phyloP scores from a whole-genome alignment of 2,797 vertebrate genomes.

The Decapterus maruadsi region DNA sequence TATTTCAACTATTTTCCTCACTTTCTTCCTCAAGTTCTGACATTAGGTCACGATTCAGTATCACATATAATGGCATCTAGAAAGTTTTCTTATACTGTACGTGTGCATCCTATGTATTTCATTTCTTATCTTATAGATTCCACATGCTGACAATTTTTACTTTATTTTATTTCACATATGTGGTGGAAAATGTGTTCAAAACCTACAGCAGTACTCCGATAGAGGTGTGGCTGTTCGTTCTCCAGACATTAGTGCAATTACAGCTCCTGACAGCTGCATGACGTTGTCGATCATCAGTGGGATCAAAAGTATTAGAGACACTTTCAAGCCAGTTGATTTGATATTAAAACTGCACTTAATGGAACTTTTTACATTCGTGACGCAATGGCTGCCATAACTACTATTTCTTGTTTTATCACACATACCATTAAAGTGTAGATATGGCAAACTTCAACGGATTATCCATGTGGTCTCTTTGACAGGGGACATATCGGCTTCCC shows the following conservation, averaged over 20 bases:
- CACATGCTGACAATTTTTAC: no score
- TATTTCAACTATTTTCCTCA: conserved; percentile 11
- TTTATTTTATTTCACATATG: not conserved
- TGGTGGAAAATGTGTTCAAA: not conserved
- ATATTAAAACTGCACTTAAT: not conserved
- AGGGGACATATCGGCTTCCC: no score
- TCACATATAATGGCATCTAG: not conserved
- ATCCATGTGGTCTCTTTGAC: no score
- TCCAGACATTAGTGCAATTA: no score
- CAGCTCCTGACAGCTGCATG: not conserved
- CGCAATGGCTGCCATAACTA: not conserved
- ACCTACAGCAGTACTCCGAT: not conserved
- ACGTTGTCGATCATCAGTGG: not conserved
- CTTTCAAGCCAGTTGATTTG: not conserved
- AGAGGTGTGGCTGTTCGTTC: no score
- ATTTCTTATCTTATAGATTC: no score
- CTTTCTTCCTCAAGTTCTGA: conserved; percentile 14
- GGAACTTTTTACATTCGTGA: not conserved
- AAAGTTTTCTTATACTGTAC: not conserved
- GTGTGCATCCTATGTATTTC: no score
- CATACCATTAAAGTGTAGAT: no score
- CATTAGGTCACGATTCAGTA: not conserved
- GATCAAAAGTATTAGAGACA: not conserved
- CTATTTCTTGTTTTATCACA: no score
- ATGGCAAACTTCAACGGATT: no score